phyloP scores from a whole-genome alignment of 2,113 vertebrate species.

The Psophia crepitans region DNA sequence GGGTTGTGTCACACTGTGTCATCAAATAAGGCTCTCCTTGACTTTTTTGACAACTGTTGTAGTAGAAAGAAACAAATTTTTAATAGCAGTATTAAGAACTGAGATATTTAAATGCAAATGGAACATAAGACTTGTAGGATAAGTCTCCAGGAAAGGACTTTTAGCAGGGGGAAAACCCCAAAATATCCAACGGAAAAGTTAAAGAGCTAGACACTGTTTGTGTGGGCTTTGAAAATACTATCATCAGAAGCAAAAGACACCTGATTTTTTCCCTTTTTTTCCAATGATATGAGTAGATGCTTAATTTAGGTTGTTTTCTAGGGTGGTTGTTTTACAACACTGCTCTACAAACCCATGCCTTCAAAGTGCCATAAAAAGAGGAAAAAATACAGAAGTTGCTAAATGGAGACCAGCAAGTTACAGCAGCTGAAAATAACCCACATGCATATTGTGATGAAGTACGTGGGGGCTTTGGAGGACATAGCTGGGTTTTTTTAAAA shows the following conservation, averaged over 20 bases:
- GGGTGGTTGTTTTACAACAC: not conserved
- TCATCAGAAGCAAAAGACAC: not conserved
- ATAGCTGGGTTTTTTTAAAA: not conserved
- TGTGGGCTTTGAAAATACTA: not conserved
- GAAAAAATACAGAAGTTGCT: constrained; percentile 33
- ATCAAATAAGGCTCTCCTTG: not conserved
- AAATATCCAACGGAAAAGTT: not conserved
- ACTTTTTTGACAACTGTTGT: not conserved
- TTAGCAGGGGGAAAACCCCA: not conserved
- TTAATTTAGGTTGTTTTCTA: constrained; percentile 1
- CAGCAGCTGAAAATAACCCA: not conserved
- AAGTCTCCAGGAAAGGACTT: not conserved
- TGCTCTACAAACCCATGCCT: not conserved
- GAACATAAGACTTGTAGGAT: not conserved
- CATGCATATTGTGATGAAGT: not conserved
- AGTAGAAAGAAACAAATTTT: not conserved
- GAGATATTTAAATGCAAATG: not conserved
- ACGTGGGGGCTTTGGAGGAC: not conserved
- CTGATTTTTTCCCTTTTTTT: not conserved
- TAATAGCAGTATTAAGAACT: not conserved
- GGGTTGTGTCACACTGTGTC: not conserved
- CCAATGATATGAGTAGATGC: not conserved
- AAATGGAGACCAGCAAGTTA: not conserved
- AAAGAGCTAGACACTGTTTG: not conserved
- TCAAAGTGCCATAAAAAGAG: not conserved